These are phyloP conservation scores for Brachyhypopomus occidentalis DNA, from an alignment of 2,113 vertebrate genomes.

Conservation along the genomic window DNA sequence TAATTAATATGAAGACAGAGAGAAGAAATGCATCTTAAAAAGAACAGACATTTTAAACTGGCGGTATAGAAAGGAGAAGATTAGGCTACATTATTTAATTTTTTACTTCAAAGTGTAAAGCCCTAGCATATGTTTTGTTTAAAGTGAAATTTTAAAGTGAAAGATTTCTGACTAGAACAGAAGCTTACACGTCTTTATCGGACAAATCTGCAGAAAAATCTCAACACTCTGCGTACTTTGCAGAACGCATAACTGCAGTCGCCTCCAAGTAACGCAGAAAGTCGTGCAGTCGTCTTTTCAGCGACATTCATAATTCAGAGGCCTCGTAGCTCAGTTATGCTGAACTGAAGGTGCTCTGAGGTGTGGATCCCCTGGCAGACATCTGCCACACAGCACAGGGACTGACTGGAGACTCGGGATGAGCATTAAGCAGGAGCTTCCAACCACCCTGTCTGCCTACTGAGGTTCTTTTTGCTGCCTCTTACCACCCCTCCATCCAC, in stretches of 20 bases:
- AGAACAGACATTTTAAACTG: conserved; percentile 34
- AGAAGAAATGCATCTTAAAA: conserved; percentile 22
- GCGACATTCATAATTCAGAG: too few species aligned
- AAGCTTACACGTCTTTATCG: background rate
- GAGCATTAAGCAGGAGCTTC: background rate
- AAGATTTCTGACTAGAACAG: background rate
- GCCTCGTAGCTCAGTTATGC: background rate
- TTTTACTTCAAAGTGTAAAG: background rate
- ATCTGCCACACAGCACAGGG: too few species aligned
- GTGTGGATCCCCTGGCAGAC: too few species aligned
- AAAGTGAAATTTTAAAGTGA: background rate
- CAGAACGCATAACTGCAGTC: background rate
- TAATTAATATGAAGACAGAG: conserved; percentile 15
- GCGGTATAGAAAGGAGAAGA: conserved; percentile 10
- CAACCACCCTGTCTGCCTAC: background rate
- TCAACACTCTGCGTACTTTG: too few species aligned
- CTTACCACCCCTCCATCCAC: conserved; percentile 47
- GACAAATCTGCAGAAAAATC: background rate
- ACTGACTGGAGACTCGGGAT: background rate
- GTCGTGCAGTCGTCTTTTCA: background rate
- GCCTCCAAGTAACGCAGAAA: background rate
- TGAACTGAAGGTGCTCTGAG: background rate
- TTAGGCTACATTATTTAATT: conserved; percentile 4
- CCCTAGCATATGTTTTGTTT: background rate
- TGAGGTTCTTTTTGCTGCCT: conserved; percentile 40